A percentile compares a stretch with the other conserved stretches of the same genome.
Conservation (phyloP, 2,888 invertebrate genomes). For the Drosophila sordidapex region DNA sequence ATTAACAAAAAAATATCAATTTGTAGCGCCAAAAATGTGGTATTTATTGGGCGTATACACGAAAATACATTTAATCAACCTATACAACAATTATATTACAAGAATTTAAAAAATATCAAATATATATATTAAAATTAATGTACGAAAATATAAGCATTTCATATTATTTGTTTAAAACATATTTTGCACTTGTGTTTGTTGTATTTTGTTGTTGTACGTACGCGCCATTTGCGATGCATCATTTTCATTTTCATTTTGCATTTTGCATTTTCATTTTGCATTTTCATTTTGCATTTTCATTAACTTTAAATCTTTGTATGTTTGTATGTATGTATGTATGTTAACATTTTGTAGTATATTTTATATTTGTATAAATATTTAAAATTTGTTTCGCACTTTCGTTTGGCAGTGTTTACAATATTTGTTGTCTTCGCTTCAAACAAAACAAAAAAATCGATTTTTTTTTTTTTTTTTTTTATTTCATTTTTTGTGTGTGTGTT, state of each 20-base stretch:
- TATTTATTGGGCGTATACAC: slow-evolving; percentile 24
- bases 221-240: slow-evolving; percentile 33
- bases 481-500: slow-evolving; percentile 4
- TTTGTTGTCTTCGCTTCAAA: slow-evolving; percentile 50
- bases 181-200: slow-evolving; percentile 76
- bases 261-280: slow-evolving; percentile 3
- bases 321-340: slow-evolving; percentile 23
- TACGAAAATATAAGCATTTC: slow-evolving; percentile 70
- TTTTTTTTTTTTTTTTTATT: not conserved
- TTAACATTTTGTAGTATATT: slow-evolving; percentile 39
- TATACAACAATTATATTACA: slow-evolving; percentile 71
- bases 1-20: slow-evolving; percentile 50
- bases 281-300: not conserved
- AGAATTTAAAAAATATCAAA: slow-evolving; percentile 51
- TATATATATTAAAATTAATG: slow-evolving; percentile 55
- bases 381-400: slow-evolving; percentile 48
- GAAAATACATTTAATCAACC: slow-evolving; percentile 51
- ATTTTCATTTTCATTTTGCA: slow-evolving; percentile 3
- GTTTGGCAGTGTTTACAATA: slow-evolving; percentile 77
- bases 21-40: slow-evolving; percentile 23
- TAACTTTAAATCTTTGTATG: slow-evolving; percentile 36
- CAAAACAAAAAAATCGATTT: slow-evolving; percentile 62
- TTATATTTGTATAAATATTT: slow-evolving; percentile 35
- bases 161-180: slow-evolving; percentile 75
- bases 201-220: slow-evolving; percentile 53